These are phyloP conservation scores for Eristalis intricaria DNA, from an alignment of 2,888 invertebrate species.

Conservation along the genomic window DNA sequence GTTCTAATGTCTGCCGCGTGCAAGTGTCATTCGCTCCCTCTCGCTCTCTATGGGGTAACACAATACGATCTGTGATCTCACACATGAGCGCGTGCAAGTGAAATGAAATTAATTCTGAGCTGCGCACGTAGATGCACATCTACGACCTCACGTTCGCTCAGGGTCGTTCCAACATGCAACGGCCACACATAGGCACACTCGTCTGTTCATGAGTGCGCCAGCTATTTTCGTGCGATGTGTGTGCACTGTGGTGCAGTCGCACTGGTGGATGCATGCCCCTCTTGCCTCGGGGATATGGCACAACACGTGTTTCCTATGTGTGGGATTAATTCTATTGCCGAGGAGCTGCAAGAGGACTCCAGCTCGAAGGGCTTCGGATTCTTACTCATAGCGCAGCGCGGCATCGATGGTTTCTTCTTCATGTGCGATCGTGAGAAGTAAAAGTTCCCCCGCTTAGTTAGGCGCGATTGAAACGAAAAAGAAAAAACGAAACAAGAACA, in stretches of 20 bases:
- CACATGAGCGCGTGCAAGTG: slow-evolving; percentile 71
- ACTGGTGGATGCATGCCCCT: slow-evolving; percentile 8
- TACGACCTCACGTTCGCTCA: slow-evolving; percentile 67
- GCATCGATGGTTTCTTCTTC: slow-evolving; percentile 55
- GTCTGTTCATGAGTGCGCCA: slow-evolving; percentile 39
- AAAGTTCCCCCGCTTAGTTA: slow-evolving; percentile 65
- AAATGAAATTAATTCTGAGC: slow-evolving; percentile 69
- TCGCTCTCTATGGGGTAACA: slow-evolving; percentile 65
- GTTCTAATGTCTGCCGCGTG: slow-evolving; percentile 1
- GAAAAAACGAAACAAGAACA: neutral
- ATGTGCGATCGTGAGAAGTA: slow-evolving; percentile 66
- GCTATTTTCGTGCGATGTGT: slow-evolving; percentile 37
- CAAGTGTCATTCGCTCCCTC: slow-evolving; percentile 41
- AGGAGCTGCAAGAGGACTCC: slow-evolving; percentile 16
- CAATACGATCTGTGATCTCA: slow-evolving; percentile 61
- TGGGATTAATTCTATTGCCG: slow-evolving; percentile 52
- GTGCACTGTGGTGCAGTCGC: neutral
- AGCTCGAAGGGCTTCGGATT: neutral
- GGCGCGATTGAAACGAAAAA: neutral
- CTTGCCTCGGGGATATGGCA: slow-evolving; percentile 10
- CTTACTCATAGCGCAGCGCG: slow-evolving; percentile 8
- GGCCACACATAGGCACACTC: neutral
- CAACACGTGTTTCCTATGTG: slow-evolving; percentile 59
- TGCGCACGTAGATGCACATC: slow-evolving; percentile 65
- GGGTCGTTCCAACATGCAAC: slow-evolving; percentile 35